Conservation (phyloP, 2,888 invertebrate species). For the Meghimatium bilineatum region DNA sequence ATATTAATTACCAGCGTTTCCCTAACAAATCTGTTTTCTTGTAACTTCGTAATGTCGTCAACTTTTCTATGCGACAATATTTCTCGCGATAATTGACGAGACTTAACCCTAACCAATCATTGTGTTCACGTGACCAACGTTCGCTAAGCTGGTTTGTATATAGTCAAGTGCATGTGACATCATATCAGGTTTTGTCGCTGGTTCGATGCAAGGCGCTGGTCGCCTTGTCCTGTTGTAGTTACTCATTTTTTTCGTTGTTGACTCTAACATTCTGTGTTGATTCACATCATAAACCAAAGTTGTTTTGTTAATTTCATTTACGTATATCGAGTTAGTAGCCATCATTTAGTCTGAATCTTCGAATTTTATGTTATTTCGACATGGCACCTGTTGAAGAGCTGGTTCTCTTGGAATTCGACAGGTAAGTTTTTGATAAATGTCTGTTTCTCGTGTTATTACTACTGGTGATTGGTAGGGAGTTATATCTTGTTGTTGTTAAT, state of each 20-base stretch:
- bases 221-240: constrained; percentile 61
- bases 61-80: neutral
- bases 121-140: constrained; percentile 49
- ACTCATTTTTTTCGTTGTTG: constrained; percentile 11
- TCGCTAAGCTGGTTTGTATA: constrained; percentile 29
- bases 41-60: too few species aligned
- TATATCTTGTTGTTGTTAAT: too few species aligned
- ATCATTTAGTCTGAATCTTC: neutral
- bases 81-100: constrained; percentile 16
- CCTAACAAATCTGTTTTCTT: too few species aligned
- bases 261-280: neutral
- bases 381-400: constrained; percentile 68
- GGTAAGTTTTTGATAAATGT: constrained; percentile 56
- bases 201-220: constrained; percentile 60
- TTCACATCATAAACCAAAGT: neutral
- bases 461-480: too few species aligned
- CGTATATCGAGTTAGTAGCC: neutral
- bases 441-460: too few species aligned
- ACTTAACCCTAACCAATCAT: constrained; percentile 50
- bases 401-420: constrained; percentile 69
- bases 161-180: constrained; percentile 24
- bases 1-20: too few species aligned
- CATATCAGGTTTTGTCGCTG: constrained; percentile 48
- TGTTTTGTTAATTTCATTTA: neutral
- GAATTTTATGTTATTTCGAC: constrained; percentile 18